Conservation (phyloP, 2,888 invertebrate genomes). For the Chirona hameri region DNA sequence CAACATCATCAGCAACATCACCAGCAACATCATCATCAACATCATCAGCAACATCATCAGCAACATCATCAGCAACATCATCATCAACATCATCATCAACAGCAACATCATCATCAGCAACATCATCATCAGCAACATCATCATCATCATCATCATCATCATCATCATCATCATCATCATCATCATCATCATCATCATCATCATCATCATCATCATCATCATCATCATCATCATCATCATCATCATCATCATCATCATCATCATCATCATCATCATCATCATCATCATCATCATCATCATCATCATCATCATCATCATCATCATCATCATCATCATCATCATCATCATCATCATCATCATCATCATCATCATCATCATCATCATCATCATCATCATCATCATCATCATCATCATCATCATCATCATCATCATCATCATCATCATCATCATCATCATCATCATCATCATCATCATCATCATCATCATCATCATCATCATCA, state of each 20-base stretch:
- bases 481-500: constrained; percentile 22
- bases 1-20: too few species aligned
- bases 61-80: too few species aligned
- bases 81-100: too few species aligned
- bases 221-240: constrained; percentile 22
- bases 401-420: constrained; percentile 22
- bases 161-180: background rate
- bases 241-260: constrained; percentile 9
- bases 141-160: background rate
- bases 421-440: constrained; percentile 22
- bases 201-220: constrained; percentile 1
- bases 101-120: too few species aligned
- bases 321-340: constrained; percentile 22
- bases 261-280: constrained; percentile 3
- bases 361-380: constrained; percentile 22
- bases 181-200: background rate
- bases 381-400: constrained; percentile 22
- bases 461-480: constrained; percentile 22
- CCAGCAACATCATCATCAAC: too few species aligned
- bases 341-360: constrained; percentile 22
- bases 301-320: constrained; percentile 22
- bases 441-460: constrained; percentile 22
- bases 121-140: too few species aligned
- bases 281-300: constrained; percentile 22
- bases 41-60: too few species aligned